Base-by-base conservation (phyloP, 2,888 invertebrate genomes). In the Parelbella ahira region DNA sequence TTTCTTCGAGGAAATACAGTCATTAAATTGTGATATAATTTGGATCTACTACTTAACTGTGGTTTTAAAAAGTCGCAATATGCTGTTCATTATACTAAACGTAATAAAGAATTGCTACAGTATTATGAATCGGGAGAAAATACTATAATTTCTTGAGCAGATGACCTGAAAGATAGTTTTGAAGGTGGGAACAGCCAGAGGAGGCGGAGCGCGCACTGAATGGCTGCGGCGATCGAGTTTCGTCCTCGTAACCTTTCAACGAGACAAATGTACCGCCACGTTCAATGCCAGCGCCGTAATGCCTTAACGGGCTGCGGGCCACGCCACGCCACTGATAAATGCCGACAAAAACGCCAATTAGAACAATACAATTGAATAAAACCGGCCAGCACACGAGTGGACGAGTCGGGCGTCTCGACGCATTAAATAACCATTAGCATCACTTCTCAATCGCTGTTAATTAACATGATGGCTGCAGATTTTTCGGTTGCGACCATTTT, bases 341-440 rank as follows among this genome's bases (percentile, higher is more conserved):
- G 59, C 53, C 53, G 45, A 65, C 61, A 72, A 70, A 61, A 77
- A 68, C 56, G 52, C 53, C 68, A 75, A 76, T 73, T 73, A 73
- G 59, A 69, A 69, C 66, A 69, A 69, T 47, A 56, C 51, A 58
- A 65, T 73, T 68, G 70, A 70, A 70, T 63, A 63, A 63, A 58
- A 56, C 57, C 48, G 51, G 53, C 53, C 54, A 49, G 25, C 37
- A 41, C 37, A 49, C 44, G 52, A 55, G 20, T 30, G 18, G 61
- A 60, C 53, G 56, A 59, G 59, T 53, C 53, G 33, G 43, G 60
- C 54, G 58, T 64, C 67, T 65, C 53, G 58, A 62, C 58, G 61
- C 68, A 70, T 71, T 69, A 67, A 68, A 68, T 56, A 68, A 63
- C 65, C 69, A 73, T 76, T 78, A 76, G 62, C 60, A 55, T 55